Conservation (phyloP, 2,797 vertebrate genomes). For the Esox lucius region DNA sequence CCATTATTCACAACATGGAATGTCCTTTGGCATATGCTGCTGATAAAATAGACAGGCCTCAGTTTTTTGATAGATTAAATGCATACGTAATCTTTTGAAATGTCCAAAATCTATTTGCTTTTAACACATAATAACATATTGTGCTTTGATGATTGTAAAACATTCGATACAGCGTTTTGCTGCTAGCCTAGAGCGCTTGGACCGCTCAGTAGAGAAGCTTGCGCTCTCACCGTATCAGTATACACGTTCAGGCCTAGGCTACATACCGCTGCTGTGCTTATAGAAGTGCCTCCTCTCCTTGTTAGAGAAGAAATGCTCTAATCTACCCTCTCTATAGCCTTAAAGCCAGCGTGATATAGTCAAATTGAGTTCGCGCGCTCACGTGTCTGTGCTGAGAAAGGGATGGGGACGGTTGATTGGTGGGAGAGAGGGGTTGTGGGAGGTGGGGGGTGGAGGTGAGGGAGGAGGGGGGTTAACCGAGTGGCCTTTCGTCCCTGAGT, state of each 20-base stretch:
- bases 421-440: constrained; percentile 30
- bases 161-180: constrained; percentile 49
- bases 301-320: constrained; percentile 72
- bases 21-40: constrained; percentile 20
- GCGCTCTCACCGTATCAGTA: constrained; percentile 55
- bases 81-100: constrained; percentile 1
- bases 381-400: constrained; percentile 49
- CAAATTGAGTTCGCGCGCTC: constrained; percentile 50
- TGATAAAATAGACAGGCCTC: background rate
- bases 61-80: background rate
- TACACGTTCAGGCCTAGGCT: constrained; percentile 70
- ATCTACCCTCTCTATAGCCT: constrained; percentile 68
- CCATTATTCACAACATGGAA: constrained; percentile 37
- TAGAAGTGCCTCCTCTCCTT: constrained; percentile 70
- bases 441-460: constrained; percentile 36
- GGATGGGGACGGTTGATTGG: constrained; percentile 47
- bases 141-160: constrained; percentile 53
- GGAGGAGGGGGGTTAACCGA: constrained; percentile 60
- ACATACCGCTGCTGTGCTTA: constrained; percentile 70
- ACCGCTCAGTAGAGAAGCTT: constrained; percentile 60
- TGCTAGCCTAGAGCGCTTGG: constrained; percentile 57
- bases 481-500: constrained; percentile 77
- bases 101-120: constrained; percentile 41
- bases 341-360: constrained; percentile 67
- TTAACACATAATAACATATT: constrained; percentile 48